Base-by-base conservation (phyloP, 2,797 vertebrate genomes). In the Sylvilagus floridanus region DNA sequence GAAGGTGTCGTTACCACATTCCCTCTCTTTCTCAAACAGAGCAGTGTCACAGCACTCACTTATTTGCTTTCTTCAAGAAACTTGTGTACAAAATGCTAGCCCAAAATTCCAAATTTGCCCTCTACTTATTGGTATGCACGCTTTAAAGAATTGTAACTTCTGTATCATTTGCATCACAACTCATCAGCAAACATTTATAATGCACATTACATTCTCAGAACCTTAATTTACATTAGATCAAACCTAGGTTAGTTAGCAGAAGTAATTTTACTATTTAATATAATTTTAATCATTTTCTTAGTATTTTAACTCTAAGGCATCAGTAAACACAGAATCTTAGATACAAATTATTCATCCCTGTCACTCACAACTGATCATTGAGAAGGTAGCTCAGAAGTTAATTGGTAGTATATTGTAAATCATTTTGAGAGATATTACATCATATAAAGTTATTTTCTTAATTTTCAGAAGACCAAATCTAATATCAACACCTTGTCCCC, bases 231-330 rank as follows among this genome's bases (percentile, higher is more conserved):
- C 68, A 5, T 72, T 35, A 62, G 88, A 35, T 71, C n/a, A 84
- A 37, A 75, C 4, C 22, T 16, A 28, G 26, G 42, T 12, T 22
- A 75, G 16, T 26, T 63, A 62, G 2, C 4, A 35, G 10, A 26
- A 88, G 26, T 90, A 79, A 52, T 10, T 4, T 35, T 54, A 88
- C 11, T 68, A 30, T 69, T 77, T 57, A 8, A 32, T 37, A n/a
- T 4, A 72, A 16, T 86, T 91, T 94, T 69, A 89, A 86, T 88
- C 24, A 91, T 30, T n/a, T 69, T 76, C 5, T 76, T n/a, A 37
- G 5, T 72, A 13, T 78, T 75, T 93, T 90, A 90, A 37, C 26
- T 50, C 2, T 17, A 72, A 66, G 32, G 17, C 24, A n/a, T 82
- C 50, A 62, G 17, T 2, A 54, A 84, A 66, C 42, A 73, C 4